Conservation (phyloP, 2,888 invertebrate genomes). For the Hipparchia semele region DNA sequence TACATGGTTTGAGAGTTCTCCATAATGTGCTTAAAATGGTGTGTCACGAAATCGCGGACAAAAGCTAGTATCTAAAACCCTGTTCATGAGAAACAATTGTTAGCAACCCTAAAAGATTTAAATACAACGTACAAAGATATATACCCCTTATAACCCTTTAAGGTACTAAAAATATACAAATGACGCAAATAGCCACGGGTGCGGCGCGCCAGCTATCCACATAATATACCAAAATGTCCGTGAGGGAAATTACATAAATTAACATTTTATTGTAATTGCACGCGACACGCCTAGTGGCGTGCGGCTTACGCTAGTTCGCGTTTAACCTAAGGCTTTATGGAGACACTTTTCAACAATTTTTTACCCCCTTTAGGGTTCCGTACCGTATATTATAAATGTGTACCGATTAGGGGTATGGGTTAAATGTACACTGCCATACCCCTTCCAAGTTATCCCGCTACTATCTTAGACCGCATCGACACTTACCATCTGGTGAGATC, state of each 20-base stretch:
- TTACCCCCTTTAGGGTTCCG: neutral
- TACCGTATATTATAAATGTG: no score
- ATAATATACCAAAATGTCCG: slow-evolving; percentile 26
- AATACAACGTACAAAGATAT: neutral
- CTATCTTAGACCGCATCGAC: no score
- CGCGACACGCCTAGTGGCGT: slow-evolving; percentile 29
- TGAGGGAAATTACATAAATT: slow-evolving; percentile 36
- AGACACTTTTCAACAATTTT: neutral
- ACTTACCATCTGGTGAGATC: no score
- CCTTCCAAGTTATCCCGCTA: no score
- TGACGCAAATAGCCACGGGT: slow-evolving; percentile 24
- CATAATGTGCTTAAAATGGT: no score
- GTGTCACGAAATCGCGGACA: no score
- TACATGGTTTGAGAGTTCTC: no score
- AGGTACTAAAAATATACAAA: slow-evolving; percentile 24
- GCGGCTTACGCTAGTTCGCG: neutral
- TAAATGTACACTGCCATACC: no score
- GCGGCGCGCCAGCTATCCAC: slow-evolving; percentile 8
- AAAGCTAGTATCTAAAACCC: no score
- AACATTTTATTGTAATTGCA: slow-evolving; percentile 35
- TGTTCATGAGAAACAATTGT: no score
- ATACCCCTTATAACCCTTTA: neutral
- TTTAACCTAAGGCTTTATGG: slow-evolving; percentile 5
- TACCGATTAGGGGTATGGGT: no score
- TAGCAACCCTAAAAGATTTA: neutral